Conservation (phyloP, 2,888 invertebrate species). For the Drosophila trichaetosa region DNA sequence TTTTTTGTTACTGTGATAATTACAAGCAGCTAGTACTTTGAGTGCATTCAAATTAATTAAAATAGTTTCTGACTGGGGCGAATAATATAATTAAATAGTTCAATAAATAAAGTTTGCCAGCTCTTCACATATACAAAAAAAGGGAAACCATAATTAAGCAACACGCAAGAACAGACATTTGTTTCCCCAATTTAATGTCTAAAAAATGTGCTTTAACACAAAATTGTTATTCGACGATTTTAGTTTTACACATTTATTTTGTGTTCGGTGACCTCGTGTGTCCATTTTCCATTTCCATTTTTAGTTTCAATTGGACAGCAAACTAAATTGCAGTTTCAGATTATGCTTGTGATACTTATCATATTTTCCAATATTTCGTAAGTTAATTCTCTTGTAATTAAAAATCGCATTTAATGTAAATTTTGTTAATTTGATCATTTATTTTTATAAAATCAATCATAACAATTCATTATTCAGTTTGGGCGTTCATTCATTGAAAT, state of each 20-base stretch:
- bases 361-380: neutral
- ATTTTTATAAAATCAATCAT: slow-evolving; percentile 76
- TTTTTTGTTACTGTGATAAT: neutral
- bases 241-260: neutral
- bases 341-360: neutral
- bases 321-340: neutral
- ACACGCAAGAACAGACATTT: neutral
- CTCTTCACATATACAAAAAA: neutral
- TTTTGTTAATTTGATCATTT: slow-evolving; percentile 48
- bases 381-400: neutral
- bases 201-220: neutral
- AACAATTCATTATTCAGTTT: slow-evolving; percentile 64
- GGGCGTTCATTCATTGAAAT: slow-evolving; percentile 52
- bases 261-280: neutral
- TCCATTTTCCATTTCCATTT: neutral
- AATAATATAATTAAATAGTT: slow-evolving; percentile 4
- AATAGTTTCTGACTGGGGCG: neutral
- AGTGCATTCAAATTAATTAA: slow-evolving; percentile 15
- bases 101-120: neutral
- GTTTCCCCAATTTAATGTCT: neutral
- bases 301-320: neutral
- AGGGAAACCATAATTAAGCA: neutral
- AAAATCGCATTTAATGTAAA: neutral
- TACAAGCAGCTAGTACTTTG: slow-evolving; percentile 6
- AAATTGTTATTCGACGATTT: neutral